phyloP scores from a whole-genome alignment of 2,888 invertebrate genomes.

The Zootermopsis nevadensis region DNA sequence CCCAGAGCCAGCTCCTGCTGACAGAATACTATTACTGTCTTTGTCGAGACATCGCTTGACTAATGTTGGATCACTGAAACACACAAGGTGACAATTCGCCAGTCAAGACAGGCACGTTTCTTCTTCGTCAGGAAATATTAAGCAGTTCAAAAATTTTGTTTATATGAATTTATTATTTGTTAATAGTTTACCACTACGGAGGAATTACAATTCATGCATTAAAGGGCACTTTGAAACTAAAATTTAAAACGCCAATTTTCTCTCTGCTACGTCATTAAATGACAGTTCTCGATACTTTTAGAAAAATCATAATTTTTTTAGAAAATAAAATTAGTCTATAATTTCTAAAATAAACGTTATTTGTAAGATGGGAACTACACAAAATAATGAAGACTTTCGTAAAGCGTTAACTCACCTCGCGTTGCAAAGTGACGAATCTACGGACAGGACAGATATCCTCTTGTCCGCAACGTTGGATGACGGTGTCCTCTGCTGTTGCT shows the following conservation, averaged over 20 bases:
- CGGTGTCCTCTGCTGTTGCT: slow-evolving; percentile 48
- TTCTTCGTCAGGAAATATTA: no score
- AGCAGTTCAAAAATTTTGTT: no score
- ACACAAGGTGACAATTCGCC: slow-evolving; percentile 55
- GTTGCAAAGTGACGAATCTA: slow-evolving; percentile 58
- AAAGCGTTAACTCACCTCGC: slow-evolving; percentile 59
- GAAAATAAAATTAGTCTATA: no score
- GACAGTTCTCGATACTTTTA: no score
- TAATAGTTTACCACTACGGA: no score
- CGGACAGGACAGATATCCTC: slow-evolving; percentile 62
- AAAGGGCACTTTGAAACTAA: no score
- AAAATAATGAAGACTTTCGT: not conserved
- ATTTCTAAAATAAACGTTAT: not conserved
- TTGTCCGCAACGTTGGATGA: slow-evolving; percentile 63
- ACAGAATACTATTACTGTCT: slow-evolving; percentile 64
- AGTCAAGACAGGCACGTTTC: no score
- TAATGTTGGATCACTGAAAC: slow-evolving; percentile 75
- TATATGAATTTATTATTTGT: no score
- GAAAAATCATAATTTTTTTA: no score
- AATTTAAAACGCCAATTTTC: no score
- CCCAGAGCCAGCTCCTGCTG: slow-evolving; percentile 53
- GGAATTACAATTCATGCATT: no score
- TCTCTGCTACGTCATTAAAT: no score
- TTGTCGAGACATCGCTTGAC: slow-evolving; percentile 76
- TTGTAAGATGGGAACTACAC: not conserved